These are phyloP conservation scores for Hypomesus transpacificus DNA, from an alignment of 2,113 vertebrate genomes.

Conservation along the genomic window DNA sequence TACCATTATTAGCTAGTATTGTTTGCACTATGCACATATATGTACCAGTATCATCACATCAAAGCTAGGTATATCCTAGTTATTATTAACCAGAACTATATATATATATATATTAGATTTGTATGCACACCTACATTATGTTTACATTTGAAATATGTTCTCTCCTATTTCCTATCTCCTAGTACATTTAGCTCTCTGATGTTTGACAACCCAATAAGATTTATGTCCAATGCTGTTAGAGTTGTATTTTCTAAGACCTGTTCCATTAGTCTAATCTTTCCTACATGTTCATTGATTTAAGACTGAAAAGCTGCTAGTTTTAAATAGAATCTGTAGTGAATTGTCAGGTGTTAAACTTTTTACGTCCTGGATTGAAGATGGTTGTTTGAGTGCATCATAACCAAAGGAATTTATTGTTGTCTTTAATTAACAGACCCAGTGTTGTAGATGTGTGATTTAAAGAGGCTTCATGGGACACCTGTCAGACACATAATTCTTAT, in stretches of 20 bases:
- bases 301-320: no score
- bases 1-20: neutral
- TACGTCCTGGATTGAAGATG: no score
- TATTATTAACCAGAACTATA: no score
- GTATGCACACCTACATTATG: neutral
- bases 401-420: neutral
- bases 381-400: no score
- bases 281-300: no score
- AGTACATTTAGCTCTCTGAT: neutral
- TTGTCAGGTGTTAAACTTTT: no score
- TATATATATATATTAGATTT: neutral
- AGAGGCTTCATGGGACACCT: slow-evolving; percentile 6
- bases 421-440: neutral
- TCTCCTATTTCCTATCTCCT: no score
- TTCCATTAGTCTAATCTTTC: no score
- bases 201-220: neutral
- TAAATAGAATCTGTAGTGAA: no score
- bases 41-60: neutral
- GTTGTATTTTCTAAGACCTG: no score
- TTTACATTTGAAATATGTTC: no score
- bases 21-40: neutral
- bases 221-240: no score
- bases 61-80: neutral
- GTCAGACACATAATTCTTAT: slow-evolving; percentile 21
- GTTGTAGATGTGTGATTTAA: slow-evolving; percentile 3